These are phyloP conservation scores for Semaprochilodus insignis DNA, from an alignment of 2,797 vertebrate species.

Conservation along the genomic window DNA sequence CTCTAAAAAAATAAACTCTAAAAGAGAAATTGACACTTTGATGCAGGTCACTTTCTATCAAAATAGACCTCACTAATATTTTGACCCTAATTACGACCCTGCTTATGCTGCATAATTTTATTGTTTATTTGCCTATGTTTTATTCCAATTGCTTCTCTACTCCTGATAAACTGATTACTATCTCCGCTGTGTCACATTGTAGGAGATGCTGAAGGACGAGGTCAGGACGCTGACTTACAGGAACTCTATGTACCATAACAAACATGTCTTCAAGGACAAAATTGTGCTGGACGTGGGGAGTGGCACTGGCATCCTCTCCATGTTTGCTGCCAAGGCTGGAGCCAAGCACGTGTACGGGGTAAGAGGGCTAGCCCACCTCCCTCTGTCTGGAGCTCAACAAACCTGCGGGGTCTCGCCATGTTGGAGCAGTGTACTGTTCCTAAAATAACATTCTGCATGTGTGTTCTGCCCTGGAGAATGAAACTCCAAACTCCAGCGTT, in stretches of 20 bases:
- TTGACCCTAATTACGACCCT: not conserved
- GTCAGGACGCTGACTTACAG: slow-evolving; percentile 96
- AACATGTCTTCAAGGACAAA: slow-evolving; percentile 98
- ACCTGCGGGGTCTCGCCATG: slow-evolving; percentile 43
- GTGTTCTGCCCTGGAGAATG: slow-evolving; percentile 34
- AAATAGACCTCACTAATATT: no score
- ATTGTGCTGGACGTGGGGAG: slow-evolving; percentile 96
- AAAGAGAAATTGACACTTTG: no score
- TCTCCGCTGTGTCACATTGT: slow-evolving; percentile 38
- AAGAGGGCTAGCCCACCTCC: slow-evolving; percentile 62
- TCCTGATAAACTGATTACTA: not conserved
- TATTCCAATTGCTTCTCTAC: not conserved
- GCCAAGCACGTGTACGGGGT: slow-evolving; percentile 97
- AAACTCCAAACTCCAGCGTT: slow-evolving; percentile 24
- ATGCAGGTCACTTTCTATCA: no score
- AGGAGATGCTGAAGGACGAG: slow-evolving; percentile 99
- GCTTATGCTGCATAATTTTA: not conserved
- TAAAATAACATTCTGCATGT: slow-evolving; percentile 50
- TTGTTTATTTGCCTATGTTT: not conserved
- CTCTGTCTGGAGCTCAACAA: slow-evolving; percentile 41
- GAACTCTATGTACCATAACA: slow-evolving; percentile 99
- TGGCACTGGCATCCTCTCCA: slow-evolving; percentile 96
- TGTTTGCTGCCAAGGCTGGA: slow-evolving; percentile 98
- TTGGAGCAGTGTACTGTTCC: slow-evolving; percentile 18
- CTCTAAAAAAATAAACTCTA: no score